Conservation (phyloP, 2,888 invertebrate species). For the Acleris laterana region DNA sequence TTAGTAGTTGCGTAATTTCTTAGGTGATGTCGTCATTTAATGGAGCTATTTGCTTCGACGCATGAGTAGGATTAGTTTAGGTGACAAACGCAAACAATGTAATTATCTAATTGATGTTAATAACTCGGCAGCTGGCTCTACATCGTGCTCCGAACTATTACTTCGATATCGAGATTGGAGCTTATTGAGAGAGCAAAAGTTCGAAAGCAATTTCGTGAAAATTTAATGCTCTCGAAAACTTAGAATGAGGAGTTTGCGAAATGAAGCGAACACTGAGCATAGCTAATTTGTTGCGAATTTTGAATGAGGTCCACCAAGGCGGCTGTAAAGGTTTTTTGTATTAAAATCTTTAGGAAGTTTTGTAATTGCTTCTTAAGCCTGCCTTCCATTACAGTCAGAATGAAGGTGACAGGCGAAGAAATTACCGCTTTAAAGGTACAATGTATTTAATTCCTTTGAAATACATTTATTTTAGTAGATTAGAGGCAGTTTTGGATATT, state of each 20-base stretch:
- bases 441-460: conserved; percentile 18
- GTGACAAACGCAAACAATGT: conserved; percentile 43
- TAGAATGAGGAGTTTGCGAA: conserved; percentile 77
- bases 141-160: conserved; percentile 65
- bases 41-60: neutral
- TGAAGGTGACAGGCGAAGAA: conserved; percentile 41
- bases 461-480: conserved; percentile 15
- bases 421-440: conserved; percentile 30
- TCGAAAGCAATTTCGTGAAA: conserved; percentile 80
- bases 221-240: conserved; percentile 77
- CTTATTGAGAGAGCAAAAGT: conserved; percentile 77
- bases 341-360: conserved; percentile 40
- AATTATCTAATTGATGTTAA: conserved; percentile 48
- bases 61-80: neutral
- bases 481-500: conserved; percentile 3
- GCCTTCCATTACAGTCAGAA: conserved; percentile 36
- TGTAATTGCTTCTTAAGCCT: conserved; percentile 38
- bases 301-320: conserved; percentile 61
- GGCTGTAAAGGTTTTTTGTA: conserved; percentile 42
- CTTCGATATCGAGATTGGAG: conserved; percentile 69
- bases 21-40: neutral
- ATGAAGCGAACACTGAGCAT: conserved; percentile 75
- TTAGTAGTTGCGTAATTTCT: neutral
- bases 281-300: conserved; percentile 77
- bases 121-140: conserved; percentile 60